These are phyloP conservation scores for Alectura lathami DNA, from an alignment of 2,113 vertebrate species.

Conservation along the genomic window DNA sequence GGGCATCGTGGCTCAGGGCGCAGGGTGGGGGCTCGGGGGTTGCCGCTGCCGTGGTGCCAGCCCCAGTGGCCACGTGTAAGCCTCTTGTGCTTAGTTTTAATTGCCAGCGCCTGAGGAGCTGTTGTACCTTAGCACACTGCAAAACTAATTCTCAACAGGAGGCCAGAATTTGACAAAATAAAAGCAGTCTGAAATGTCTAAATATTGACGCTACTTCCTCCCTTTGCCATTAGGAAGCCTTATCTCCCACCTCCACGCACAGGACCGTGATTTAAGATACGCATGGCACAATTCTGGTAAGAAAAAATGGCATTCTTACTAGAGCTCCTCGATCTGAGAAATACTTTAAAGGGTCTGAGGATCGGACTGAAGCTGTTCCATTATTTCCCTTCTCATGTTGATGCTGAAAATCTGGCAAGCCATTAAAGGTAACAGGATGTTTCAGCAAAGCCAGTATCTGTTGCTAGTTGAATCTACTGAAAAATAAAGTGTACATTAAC, in stretches of 20 bases:
- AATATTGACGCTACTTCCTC: constrained; percentile 12
- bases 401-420: constrained; percentile 11
- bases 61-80: neutral
- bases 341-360: neutral
- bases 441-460: neutral
- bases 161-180: neutral
- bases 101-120: rapidly evolving
- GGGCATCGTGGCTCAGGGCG: no score
- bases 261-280: neutral
- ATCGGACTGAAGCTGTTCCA: neutral
- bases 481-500: neutral
- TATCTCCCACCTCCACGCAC: neutral
- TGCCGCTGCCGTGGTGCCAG: no score
- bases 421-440: neutral
- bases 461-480: neutral
- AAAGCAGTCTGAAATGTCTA: neutral
- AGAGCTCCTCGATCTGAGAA: neutral
- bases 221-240: neutral
- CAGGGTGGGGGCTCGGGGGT: no score
- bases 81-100: neutral
- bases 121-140: neutral
- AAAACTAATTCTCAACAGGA: neutral
- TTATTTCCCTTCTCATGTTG: neutral
- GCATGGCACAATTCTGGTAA: neutral
- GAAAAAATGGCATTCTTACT: neutral